phyloP scores from a whole-genome alignment of 2,113 vertebrate species.

The Tichodroma muraria region DNA sequence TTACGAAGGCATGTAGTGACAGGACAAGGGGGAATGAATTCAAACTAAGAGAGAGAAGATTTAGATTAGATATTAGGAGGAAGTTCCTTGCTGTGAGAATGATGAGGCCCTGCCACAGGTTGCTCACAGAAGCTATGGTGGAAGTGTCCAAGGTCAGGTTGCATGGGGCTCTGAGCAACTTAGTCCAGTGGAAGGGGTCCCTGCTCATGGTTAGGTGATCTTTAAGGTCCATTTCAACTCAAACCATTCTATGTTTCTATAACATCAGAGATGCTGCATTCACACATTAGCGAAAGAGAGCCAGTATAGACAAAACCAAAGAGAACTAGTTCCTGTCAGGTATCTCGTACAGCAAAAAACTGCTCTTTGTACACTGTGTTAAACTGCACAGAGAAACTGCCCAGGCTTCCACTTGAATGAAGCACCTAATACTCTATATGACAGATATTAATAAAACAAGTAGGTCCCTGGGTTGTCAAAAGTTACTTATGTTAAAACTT shows the following conservation, averaged over 20 bases:
- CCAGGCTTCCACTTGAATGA: not conserved
- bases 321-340: not conserved
- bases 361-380: not conserved
- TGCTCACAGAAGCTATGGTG: not conserved
- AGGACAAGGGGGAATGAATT: not conserved
- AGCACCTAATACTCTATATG: not conserved
- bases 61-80: not conserved
- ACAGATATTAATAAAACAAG: not conserved
- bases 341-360: no score
- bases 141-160: not conserved
- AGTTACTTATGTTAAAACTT: not conserved
- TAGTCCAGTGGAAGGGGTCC: not conserved
- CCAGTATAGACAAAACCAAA: not conserved
- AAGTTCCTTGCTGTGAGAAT: not conserved
- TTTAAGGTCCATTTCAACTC: not conserved
- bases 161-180: not conserved
- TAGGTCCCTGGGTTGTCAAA: not conserved
- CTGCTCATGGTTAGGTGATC: not conserved
- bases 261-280: not conserved
- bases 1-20: not conserved
- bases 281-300: not conserved
- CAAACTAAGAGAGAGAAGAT: not conserved
- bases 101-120: not conserved
- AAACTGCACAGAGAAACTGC: not conserved
- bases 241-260: not conserved